Evolutionary conservation across 2,113 vertebrate genomes (phyloP), one percentile per base, ranked within the genome.

Genomic region (Bucco capensis): DNA sequence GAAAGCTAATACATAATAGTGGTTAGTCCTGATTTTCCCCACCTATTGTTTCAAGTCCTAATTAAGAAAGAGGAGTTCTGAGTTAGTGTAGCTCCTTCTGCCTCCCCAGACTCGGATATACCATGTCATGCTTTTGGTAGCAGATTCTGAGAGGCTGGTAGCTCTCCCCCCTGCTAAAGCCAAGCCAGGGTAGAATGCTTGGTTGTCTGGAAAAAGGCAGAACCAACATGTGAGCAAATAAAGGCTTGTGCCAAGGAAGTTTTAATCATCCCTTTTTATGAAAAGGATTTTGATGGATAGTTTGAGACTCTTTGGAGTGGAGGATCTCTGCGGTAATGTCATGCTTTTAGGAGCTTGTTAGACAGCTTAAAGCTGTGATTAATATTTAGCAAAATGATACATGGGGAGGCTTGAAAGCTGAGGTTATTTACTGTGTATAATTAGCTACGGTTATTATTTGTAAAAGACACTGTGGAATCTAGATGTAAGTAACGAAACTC

Each of bases 271-370:
- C 73, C 95, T 95, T 96, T 95, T 86, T 93, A 94, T 97, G 95
- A 93, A 88, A 95, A 94, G 97, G 97, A 96, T 97, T 88, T 96
- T 98, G 97, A 97, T 98, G 98, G 98, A 98, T 98, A 97, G 97
- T 94, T 79, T 96, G 91, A 86, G 95, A 79, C 81, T 60, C 95
- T 96, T 92, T 86, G 79, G 88, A 93, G 73, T 28, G 74, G 83
- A 80, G 81, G 75, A 96, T 97, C 95, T 97, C 92, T 90, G 60
- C 62, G 81, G 95, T 95, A 96, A 83, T 91, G 73, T 71, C 51
- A 28, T 56, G 83, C 87, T 94, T 95, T 96, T 72, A 57, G 93
- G 95, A 94, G 85, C 87, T 85, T 33, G 37, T 91, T 93, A 53
- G 62, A 86, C 88, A 94, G 93, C 91, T 96, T 92, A 95, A 94